Evolutionary conservation across 1,140 invertebrate genomes (phyloP), one percentile per base, ranked within the genome.

Genomic region (Cydia strobilella): DNA sequence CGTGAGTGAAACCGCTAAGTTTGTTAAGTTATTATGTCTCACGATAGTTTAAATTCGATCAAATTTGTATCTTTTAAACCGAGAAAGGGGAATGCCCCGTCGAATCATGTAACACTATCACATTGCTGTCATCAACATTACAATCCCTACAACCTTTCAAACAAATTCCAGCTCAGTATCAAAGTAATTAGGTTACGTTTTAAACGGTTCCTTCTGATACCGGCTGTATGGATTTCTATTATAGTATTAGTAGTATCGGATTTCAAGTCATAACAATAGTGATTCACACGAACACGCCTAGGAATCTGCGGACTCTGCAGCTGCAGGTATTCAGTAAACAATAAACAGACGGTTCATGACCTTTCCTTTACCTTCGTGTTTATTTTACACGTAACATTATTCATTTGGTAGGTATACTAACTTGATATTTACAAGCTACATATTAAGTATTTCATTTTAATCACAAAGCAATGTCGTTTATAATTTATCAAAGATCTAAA

Each of bases 1-100:
- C n/a, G n/a, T n/a, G n/a, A n/a, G n/a, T n/a, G n/a, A n/a, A n/a
- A n/a, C n/a, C n/a, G n/a, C n/a, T n/a, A n/a, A n/a, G n/a, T n/a
- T n/a, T n/a, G n/a, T n/a, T n/a, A n/a, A n/a, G n/a, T n/a, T n/a
- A n/a, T n/a, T n/a, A n/a, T n/a, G n/a, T n/a, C n/a, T n/a, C n/a
- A n/a, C n/a, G n/a, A n/a, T n/a, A n/a, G n/a, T n/a, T n/a, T n/a
- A n/a, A n/a, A n/a, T n/a, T n/a, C n/a, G n/a, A n/a, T n/a, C 12
- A 45, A 45, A 45, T 45, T 45, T 12, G 42, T 45, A 15, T 45
- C 10, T 51, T 48, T 51, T 6, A 5, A 66, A 77, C 72, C 54
- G 51, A 78, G 66, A 72, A 48, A 84, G 84, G 85, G 81, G 80
- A 87, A 84, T 78, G 79, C 78, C 84, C 86, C 80, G 80, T 20